phyloP scores from a whole-genome alignment of 2,797 vertebrate species.

The Poecilia gillii region DNA sequence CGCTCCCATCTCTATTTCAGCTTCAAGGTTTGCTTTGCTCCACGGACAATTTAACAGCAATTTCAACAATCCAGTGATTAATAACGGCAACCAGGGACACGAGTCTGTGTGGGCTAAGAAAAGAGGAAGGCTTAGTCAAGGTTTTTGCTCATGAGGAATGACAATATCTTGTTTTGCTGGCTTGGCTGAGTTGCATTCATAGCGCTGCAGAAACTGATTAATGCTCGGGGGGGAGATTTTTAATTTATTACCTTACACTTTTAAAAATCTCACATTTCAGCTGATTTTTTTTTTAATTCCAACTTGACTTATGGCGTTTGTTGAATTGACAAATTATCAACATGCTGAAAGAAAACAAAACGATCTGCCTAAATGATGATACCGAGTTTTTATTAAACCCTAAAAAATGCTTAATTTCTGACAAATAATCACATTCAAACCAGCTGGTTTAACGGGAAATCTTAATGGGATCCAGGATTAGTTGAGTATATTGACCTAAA shows the following conservation, averaged over 20 bases:
- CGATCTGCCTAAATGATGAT: neutral
- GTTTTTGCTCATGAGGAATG: constrained; percentile 47
- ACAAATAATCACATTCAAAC: neutral
- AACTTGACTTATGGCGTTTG: neutral
- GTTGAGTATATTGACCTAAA: too few relatives aligned
- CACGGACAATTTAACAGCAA: constrained; percentile 65
- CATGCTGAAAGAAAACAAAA: neutral
- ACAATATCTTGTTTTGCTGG: constrained; percentile 33
- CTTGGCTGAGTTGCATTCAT: constrained; percentile 34
- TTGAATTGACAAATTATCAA: neutral
- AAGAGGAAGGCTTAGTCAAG: constrained; percentile 47
- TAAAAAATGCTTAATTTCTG: neutral
- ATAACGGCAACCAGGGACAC: constrained; percentile 32
- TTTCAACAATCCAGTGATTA: constrained; percentile 64
- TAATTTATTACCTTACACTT: neutral
- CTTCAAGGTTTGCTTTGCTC: constrained; percentile 66
- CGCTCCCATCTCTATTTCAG: constrained; percentile 35
- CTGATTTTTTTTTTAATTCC: neutral
- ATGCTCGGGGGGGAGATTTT: neutral
- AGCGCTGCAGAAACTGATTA: constrained; percentile 2
- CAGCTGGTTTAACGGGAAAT: neutral
- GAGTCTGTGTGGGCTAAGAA: constrained; percentile 14
- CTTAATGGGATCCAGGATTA: too few relatives aligned
- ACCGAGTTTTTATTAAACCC: neutral
- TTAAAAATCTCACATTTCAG: neutral